Evolutionary conservation across 2,888 invertebrate species (phyloP).

Genomic region (Xylota segnis): DNA sequence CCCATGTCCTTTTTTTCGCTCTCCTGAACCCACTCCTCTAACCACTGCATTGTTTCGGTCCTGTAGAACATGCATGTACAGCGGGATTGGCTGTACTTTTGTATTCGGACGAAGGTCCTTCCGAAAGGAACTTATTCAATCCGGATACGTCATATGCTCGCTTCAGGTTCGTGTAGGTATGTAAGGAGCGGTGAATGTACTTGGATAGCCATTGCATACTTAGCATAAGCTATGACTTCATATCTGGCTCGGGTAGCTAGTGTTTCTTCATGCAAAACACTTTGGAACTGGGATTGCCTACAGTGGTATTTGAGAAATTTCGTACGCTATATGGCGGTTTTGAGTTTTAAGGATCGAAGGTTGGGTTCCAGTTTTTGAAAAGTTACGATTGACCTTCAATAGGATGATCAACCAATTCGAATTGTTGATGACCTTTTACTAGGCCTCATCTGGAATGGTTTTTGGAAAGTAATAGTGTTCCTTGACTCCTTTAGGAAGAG

Average conservation of each 20-base stretch:
- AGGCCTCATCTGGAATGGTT: no score
- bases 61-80: slow-evolving; percentile 28
- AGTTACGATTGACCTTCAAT: no score
- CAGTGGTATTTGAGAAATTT: neutral
- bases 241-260: neutral
- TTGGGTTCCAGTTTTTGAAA: no score
- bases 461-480: no score
- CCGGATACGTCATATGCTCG: slow-evolving; percentile 24
- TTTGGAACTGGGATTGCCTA: neutral
- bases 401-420: no score
- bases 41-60: slow-evolving; percentile 3
- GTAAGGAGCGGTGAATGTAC: neutral
- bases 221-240: slow-evolving; percentile 27
- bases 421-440: no score
- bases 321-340: neutral
- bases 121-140: slow-evolving; percentile 16
- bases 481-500: no score
- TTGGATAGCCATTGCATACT: neutral
- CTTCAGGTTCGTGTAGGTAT: slow-evolving; percentile 9
- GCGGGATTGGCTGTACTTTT: slow-evolving; percentile 51
- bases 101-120: slow-evolving; percentile 45
- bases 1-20: slow-evolving; percentile 18
- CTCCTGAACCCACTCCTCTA: neutral
- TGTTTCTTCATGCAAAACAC: neutral
- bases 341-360: neutral